Evolutionary conservation across 2,888 invertebrate species (phyloP).

Genomic region (Acrocera orbiculus): DNA sequence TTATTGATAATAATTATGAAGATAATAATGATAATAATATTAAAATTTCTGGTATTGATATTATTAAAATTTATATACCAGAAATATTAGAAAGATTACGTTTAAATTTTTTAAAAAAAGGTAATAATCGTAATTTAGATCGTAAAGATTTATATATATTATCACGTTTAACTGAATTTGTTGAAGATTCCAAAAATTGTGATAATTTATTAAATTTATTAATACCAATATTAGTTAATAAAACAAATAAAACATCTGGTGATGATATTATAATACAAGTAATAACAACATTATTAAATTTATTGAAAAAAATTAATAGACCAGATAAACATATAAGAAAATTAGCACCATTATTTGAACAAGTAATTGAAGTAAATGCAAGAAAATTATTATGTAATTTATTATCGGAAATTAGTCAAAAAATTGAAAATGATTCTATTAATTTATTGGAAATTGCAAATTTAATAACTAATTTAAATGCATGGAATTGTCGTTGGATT

Average conservation of each 20-base stretch:
- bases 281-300: constrained; percentile 53
- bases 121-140: constrained; percentile 40
- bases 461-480: constrained; percentile 55
- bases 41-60: constrained; percentile 40
- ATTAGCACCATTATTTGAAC: constrained; percentile 54
- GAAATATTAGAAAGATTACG: constrained; percentile 52
- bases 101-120: constrained; percentile 41
- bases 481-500: constrained; percentile 73
- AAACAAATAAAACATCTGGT: constrained; percentile 38
- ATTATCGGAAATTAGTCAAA: constrained; percentile 40
- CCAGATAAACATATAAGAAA: constrained; percentile 49
- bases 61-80: constrained; percentile 56
- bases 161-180: constrained; percentile 57
- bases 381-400: constrained; percentile 50
- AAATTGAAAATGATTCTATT: constrained; percentile 26
- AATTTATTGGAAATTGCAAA: constrained; percentile 32
- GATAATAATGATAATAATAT: constrained; percentile 30
- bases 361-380: constrained; percentile 43
- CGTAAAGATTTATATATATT: constrained; percentile 55
- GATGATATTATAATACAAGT: constrained; percentile 54
- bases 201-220: constrained; percentile 50
- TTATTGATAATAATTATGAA: constrained; percentile 29
- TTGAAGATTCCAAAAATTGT: constrained; percentile 46
- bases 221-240: constrained; percentile 51
- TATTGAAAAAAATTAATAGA: constrained; percentile 47